Base-by-base conservation (phyloP, 2,888 invertebrate genomes). In the Dyspetes luteomarginatus region DNA sequence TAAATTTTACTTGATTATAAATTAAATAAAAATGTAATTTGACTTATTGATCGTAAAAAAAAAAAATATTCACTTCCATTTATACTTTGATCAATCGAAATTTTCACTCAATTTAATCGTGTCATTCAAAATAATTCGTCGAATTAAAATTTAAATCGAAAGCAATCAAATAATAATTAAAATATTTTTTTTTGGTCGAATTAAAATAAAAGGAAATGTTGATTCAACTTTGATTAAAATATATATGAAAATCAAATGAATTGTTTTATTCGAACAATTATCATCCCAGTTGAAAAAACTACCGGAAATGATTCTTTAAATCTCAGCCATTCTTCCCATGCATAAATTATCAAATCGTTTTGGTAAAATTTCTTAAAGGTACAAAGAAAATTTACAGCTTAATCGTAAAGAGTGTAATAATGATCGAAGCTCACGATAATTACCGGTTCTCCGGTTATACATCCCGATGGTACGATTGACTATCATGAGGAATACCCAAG, bases 321-420 rank as follows among this genome's bases (percentile, higher is more conserved):
- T 15, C n/a, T 48, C 48, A 4, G n/a, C 4, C 4, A 17, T 48
- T 17, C 15, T 17, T 45, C 45, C 17, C 48, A 48, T 36, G 65
- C 56, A 65, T 58, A 17, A 74, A 74, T 67, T 36, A 28, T 41
- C 67, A 28, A 67, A 22, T 52, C 15, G n/a, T n/a, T n/a, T n/a
- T n/a, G n/a, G 7, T 2, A 30, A 62, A 22, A 45, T 15, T 72
- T 22, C 43, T 43, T 26, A 69, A 55, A 64, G 26, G 12, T 7
- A n/a, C 45, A 43, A 22, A 50, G 26, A 24, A 22, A 52, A 56
- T 43, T 62, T 52, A 64, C 52, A 43, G 22, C 65, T 74, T 74
- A 65, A 74, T 74, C 55, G 45, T 30, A 17, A 56, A 19, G 45
- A 73, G 64, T 19, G n/a, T 30, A 41, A 19, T 62, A 24, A n/a